Percentiles rank a stretch among this genome's conserved stretches.
Conservation (phyloP, 2,113 vertebrate genomes). For the Toxotes chatareus region DNA sequence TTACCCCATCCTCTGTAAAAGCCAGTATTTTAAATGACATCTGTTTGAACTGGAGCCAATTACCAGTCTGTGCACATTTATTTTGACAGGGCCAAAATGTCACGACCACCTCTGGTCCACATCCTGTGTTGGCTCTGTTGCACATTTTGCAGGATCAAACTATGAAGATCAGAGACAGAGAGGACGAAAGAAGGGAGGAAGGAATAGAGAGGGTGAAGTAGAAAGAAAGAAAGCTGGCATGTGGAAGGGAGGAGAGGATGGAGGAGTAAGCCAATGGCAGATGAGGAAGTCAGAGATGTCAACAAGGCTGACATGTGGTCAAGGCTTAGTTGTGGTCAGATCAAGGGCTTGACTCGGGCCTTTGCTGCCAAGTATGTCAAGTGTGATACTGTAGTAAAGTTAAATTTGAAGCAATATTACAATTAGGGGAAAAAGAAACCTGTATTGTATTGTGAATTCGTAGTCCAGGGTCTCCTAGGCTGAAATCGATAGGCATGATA, state of each 20-base stretch:
- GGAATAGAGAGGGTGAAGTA: not conserved
- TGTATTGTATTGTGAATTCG: not conserved
- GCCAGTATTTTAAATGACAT: not conserved
- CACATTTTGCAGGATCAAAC: not conserved
- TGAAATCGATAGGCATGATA: not conserved
- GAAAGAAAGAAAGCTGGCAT: not conserved
- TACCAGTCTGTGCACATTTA: too few relatives aligned
- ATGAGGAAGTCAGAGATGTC: slow-evolving; percentile 59
- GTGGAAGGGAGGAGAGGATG: slow-evolving; percentile 27
- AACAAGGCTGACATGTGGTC: slow-evolving; percentile 45
- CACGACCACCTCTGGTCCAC: not conserved
- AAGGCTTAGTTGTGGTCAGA: slow-evolving; percentile 41
- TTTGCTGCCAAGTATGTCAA: not conserved
- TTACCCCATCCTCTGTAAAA: not conserved
- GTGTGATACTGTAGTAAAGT: not conserved
- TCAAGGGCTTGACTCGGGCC: slow-evolving; percentile 7
- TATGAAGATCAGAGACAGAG: slow-evolving; percentile 26
- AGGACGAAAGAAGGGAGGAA: slow-evolving; percentile 24
- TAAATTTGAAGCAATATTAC: not conserved
- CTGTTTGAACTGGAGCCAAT: too few relatives aligned
- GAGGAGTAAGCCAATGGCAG: slow-evolving; percentile 37
- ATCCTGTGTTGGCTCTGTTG: not conserved
- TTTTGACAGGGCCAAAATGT: not conserved
- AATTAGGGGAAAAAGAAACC: not conserved
- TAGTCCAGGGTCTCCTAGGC: fast-evolving